Evolutionary conservation across 1,140 invertebrate species (phyloP).

Genomic region (Drosophila kanapiae): DNA sequence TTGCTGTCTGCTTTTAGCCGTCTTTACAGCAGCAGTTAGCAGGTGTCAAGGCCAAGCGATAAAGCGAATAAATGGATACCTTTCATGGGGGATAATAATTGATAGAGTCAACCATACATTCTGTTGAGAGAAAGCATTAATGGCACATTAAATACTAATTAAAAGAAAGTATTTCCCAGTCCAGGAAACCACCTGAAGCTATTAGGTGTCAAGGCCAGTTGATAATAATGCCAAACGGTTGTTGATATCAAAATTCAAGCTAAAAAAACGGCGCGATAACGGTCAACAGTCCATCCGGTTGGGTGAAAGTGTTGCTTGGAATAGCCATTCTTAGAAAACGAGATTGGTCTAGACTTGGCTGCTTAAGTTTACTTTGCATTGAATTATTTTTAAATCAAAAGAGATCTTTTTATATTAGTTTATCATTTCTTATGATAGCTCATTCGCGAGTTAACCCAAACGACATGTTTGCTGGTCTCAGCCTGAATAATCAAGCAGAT

Average conservation of each 20-base stretch:
- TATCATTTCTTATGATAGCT: slow-evolving; percentile 3
- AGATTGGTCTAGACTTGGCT: slow-evolving; percentile 7
- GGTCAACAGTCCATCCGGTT: slow-evolving; percentile 15
- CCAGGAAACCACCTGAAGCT: neutral
- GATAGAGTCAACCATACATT: neutral
- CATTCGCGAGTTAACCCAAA: neutral
- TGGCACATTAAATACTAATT: slow-evolving; percentile 8
- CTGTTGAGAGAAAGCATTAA: slow-evolving; percentile 2
- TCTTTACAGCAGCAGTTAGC: slow-evolving; percentile 26
- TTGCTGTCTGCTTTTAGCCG: slow-evolving; percentile 1
- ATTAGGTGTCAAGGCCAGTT: slow-evolving; percentile 14
- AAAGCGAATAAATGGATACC: slow-evolving; percentile 9
- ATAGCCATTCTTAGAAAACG: slow-evolving; percentile 1
- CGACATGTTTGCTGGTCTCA: slow-evolving; percentile 5
- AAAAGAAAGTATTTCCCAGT: slow-evolving; percentile 3
- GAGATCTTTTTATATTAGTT: neutral
- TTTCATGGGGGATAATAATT: slow-evolving; percentile 1
- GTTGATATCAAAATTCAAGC: slow-evolving; percentile 13
- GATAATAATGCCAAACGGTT: slow-evolving; percentile 4
- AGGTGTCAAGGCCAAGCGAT: slow-evolving; percentile 63
- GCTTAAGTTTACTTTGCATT: neutral
- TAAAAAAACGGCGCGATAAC: slow-evolving; percentile 9
- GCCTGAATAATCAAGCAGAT: neutral
- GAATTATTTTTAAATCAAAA: slow-evolving; percentile 4
- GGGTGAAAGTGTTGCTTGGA: slow-evolving; percentile 9